phyloP scores from a whole-genome alignment of 2,888 invertebrate species.

The Sarcophaga rosellei region DNA sequence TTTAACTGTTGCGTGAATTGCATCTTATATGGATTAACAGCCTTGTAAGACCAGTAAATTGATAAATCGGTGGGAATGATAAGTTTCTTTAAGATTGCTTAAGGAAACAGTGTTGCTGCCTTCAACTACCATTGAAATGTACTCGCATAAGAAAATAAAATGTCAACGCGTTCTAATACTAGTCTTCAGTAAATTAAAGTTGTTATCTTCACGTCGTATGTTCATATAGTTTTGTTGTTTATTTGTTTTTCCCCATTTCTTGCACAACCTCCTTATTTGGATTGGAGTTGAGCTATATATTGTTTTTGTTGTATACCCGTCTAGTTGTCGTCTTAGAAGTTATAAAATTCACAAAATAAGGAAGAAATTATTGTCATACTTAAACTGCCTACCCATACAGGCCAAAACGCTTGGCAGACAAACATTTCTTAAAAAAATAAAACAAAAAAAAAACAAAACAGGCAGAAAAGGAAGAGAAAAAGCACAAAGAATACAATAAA shows the following conservation, averaged over 20 bases:
- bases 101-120: not conserved
- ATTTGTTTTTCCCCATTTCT: not conserved
- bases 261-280: not conserved
- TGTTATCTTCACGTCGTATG: not conserved
- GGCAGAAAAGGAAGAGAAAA: not conserved
- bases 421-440: not conserved
- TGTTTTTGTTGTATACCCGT: not conserved
- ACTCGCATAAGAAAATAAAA: not conserved
- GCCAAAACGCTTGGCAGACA: not conserved
- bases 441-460: no score
- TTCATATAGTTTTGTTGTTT: not conserved
- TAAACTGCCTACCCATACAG: not conserved
- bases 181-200: not conserved
- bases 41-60: no score
- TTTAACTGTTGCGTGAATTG: no score
- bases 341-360: constrained; percentile 51
- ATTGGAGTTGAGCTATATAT: not conserved
- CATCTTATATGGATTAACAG: no score
- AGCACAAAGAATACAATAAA: constrained; percentile 9
- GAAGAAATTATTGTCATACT: constrained; percentile 48
- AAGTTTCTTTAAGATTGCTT: no score
- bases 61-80: no score
- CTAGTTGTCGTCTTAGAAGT: constrained; percentile 49
- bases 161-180: not conserved
- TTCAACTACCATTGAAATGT: not conserved